Evolutionary conservation across 2,113 vertebrate species (phyloP).

Genomic region (Nesoenas mayeri): DNA sequence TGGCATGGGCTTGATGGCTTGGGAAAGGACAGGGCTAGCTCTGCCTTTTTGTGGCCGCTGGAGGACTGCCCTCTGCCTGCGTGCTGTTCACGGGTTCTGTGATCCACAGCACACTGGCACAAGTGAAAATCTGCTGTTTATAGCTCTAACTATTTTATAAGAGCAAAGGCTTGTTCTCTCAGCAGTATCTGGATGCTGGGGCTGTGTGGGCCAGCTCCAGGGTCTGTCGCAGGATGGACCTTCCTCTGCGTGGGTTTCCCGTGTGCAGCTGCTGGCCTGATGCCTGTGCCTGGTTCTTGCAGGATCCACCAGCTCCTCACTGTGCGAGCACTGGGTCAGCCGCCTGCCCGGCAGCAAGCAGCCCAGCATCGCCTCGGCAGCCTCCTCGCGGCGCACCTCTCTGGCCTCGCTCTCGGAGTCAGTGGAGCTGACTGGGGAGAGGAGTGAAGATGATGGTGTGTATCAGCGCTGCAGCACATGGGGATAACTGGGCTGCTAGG

Average conservation of each 20-base stretch:
- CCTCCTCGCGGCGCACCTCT: slow-evolving; percentile 93
- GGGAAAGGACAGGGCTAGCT: neutral
- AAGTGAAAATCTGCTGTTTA: neutral
- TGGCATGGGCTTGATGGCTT: neutral
- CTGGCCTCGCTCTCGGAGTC: slow-evolving; percentile 93
- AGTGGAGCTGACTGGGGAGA: slow-evolving; percentile 87
- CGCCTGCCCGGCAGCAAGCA: slow-evolving; percentile 91
- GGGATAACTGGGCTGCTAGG: rapidly evolving
- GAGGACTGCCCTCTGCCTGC: neutral
- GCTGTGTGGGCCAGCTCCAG: rapidly evolving
- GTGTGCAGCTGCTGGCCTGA: neutral
- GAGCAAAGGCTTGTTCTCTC: neutral
- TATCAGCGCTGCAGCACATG: rapidly evolving
- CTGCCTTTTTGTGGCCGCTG: neutral
- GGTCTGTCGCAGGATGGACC: neutral
- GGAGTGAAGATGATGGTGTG: slow-evolving; percentile 94
- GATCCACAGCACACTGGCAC: neutral
- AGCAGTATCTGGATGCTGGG: neutral
- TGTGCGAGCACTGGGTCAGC: slow-evolving; percentile 98
- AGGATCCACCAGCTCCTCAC: slow-evolving; percentile 97
- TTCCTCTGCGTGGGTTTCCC: neutral
- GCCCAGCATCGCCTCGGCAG: slow-evolving; percentile 91
- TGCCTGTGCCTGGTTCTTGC: neutral
- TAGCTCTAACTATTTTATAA: rapidly evolving
- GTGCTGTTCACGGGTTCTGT: no score